Evolutionary conservation across 2,113 vertebrate species (phyloP).

Genomic region (Balaeniceps rex): DNA sequence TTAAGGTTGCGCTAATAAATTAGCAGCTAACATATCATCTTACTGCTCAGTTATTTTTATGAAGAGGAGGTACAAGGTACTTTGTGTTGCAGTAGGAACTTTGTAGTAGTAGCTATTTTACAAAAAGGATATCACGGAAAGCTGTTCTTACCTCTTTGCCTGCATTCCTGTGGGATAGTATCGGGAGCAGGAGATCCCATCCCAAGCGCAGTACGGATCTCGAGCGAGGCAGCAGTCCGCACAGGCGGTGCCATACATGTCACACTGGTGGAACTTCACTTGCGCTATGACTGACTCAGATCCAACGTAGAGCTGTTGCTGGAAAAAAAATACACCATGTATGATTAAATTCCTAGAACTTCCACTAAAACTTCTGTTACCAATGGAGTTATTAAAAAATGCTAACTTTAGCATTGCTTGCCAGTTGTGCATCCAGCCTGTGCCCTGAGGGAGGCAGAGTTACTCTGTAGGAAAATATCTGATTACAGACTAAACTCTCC

Average conservation of each 20-base stretch:
- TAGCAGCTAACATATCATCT: neutral
- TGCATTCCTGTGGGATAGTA: conserved; percentile 85
- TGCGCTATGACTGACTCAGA: conserved; percentile 85
- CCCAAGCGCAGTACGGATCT: conserved; percentile 98
- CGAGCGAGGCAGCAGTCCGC: conserved; percentile 94
- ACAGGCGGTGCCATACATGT: conserved; percentile 92
- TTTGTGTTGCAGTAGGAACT: neutral
- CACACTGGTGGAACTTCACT: conserved; percentile 90
- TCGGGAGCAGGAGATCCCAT: conserved; percentile 90
- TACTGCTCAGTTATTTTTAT: neutral
- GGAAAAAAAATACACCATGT: neutral
- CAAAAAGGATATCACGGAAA: fast-evolving
- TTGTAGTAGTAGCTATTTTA: neutral
- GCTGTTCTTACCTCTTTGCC: conserved; percentile 83
- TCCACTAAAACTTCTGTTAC: neutral
- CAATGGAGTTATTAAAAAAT: neutral
- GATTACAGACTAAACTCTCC: neutral
- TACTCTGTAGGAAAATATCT: neutral
- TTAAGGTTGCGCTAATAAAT: neutral
- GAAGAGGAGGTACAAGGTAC: fast-evolving
- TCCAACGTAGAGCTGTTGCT: conserved; percentile 95
- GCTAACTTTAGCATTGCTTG: neutral
- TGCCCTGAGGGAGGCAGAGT: conserved; percentile 44
- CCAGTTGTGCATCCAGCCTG: neutral
- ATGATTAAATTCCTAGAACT: neutral